phyloP scores from a whole-genome alignment of 2,113 vertebrate genomes.

The Furnarius figulus region DNA sequence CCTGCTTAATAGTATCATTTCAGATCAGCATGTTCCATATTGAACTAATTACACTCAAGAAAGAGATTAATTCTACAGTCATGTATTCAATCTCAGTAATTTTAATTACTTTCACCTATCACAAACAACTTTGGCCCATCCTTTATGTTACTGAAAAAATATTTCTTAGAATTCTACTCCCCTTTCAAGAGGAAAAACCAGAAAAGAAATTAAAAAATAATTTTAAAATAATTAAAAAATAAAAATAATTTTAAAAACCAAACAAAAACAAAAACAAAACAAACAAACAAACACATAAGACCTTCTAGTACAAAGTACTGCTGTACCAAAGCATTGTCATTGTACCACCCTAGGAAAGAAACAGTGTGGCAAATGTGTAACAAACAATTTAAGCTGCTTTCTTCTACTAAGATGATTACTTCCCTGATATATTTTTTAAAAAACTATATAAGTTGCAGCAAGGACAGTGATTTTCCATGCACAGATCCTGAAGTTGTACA shows the following conservation, averaged over 20 bases:
- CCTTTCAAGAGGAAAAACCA: neutral
- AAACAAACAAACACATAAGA: neutral
- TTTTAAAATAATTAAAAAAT: too few species aligned
- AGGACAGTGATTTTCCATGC: neutral
- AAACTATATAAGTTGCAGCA: neutral
- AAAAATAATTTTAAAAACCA: too few species aligned
- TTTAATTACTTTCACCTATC: neutral
- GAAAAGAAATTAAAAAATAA: too few species aligned
- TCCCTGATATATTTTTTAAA: neutral
- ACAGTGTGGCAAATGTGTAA: neutral
- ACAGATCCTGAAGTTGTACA: neutral
- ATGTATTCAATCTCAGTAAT: neutral
- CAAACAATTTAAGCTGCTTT: neutral
- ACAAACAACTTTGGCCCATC: neutral
- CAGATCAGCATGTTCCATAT: neutral
- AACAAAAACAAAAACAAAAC: too few species aligned
- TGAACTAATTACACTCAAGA: neutral
- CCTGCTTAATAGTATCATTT: neutral
- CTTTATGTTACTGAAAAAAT: neutral
- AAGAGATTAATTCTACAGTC: neutral
- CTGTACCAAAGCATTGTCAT: neutral
- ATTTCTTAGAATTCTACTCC: neutral
- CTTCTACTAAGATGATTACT: neutral
- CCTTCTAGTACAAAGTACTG: neutral
- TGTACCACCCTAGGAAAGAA: neutral